Evolutionary conservation across 2,113 vertebrate species (phyloP), one percentile per base, ranked within the genome.

Genomic region (Epinephelus moara): DNA sequence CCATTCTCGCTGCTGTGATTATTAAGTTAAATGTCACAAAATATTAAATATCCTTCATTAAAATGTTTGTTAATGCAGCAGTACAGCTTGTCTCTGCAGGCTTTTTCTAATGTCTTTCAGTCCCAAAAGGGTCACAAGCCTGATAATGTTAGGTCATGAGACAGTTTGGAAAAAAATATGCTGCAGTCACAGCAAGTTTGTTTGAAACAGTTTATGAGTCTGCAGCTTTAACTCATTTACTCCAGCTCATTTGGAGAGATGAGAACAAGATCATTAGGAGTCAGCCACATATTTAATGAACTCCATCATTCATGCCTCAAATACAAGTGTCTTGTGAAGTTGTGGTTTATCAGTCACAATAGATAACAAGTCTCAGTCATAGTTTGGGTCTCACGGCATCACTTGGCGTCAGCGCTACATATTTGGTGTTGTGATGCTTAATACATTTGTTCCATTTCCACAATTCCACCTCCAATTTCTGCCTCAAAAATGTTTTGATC

Each of bases 281-380:
- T 4, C 30, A 53, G 68, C 45, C 63, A 27, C 73, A 72, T 76
- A 30, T 57, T 67, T 69, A 75, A 75, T 37, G 21, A 40, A 47
- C 27, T 55, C 10, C n/a, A 74, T 63, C 53, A 81, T 8, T 1
- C 45, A 17, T 4, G 50, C 30, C 33, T 49, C 2, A 68, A 47
- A 62, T 42, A 4, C 4, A 67, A 25, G 55, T 40, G 5, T 55
- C 25, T 70, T 76, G 37, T 25, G 40, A 72, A 55, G 0, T 37
- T 67, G 72, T 66, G 59, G 57, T 73, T 80, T n/a, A 73, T 76
- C 72, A 33, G 21, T 80, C 68, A 84, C 18, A 47, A 61, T 25
- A 52, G 9, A 77, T 64, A 37, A 73, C 23, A 66, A 68, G 23
- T 57, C 60, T 53, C 13, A 40, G 33, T 56, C 8, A 56, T 67